These are phyloP conservation scores for Ferdinandea cuprea DNA, from an alignment of 2,888 invertebrate genomes.

Conservation along the genomic window DNA sequence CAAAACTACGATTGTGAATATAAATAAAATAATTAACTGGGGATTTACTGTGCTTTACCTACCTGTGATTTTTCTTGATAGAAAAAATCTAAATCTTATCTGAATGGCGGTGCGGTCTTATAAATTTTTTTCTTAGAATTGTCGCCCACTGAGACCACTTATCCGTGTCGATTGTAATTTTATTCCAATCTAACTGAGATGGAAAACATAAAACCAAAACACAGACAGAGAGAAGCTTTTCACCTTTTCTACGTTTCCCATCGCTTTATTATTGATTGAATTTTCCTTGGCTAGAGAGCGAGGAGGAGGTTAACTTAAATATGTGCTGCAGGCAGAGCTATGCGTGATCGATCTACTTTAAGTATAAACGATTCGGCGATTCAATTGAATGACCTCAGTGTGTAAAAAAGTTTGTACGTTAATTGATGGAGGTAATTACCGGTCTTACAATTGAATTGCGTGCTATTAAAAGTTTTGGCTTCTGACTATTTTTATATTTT, in stretches of 20 bases:
- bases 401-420: not conserved
- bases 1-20: not conserved
- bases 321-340: not conserved
- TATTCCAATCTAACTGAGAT: slow-evolving; percentile 40
- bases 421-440: slow-evolving; percentile 20
- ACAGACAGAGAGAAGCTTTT: slow-evolving; percentile 26
- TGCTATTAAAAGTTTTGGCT: slow-evolving; percentile 1
- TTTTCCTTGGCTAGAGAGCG: slow-evolving; percentile 22
- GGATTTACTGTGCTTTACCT: no score
- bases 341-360: slow-evolving; percentile 42
- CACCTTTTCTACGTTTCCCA: slow-evolving; percentile 33
- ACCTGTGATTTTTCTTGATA: slow-evolving; percentile 5
- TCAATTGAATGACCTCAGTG: slow-evolving; percentile 2
- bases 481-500: slow-evolving; percentile 6
- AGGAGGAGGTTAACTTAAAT: slow-evolving; percentile 9
- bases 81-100: not conserved
- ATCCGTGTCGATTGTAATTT: slow-evolving; percentile 25
- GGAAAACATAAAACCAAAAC: slow-evolving; percentile 17
- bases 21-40: not conserved
- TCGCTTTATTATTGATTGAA: slow-evolving; percentile 32
- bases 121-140: not conserved
- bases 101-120: slow-evolving; percentile 5
- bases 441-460: slow-evolving; percentile 34
- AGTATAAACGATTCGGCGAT: not conserved
- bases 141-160: slow-evolving; percentile 10